Conservation (phyloP, 2,888 invertebrate genomes). For the Hofmannophila pseudospretella region DNA sequence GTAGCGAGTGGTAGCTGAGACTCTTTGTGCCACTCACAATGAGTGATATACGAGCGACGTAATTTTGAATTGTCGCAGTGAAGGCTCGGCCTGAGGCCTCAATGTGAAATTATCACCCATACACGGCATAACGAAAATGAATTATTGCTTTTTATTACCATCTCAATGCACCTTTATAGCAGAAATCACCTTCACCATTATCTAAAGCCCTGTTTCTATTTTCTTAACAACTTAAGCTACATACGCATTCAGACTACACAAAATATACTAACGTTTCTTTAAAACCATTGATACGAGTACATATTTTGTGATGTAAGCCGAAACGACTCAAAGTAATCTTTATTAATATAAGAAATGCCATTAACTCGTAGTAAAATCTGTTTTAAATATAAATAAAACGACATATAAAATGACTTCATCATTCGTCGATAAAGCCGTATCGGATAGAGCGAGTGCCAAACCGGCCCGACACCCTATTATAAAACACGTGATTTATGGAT, state of each 20-base stretch:
- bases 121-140: conserved; percentile 75
- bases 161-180: conserved; percentile 42
- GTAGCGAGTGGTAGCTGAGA: conserved; percentile 61
- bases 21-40: conserved; percentile 72
- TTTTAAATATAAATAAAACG: conserved; percentile 46
- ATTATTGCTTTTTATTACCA: conserved; percentile 67
- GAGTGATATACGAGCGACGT: conserved; percentile 75
- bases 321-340: conserved; percentile 29
- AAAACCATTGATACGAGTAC: not conserved
- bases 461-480: conserved; percentile 58
- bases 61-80: conserved; percentile 69
- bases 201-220: conserved; percentile 27
- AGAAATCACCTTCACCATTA: conserved; percentile 39
- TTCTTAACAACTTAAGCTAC: conserved; percentile 25
- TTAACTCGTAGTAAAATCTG: conserved; percentile 54
- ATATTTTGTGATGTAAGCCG: not conserved
- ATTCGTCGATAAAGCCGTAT: conserved; percentile 38
- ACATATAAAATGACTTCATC: conserved; percentile 59
- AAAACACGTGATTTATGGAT: conserved; percentile 69
- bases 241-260: conserved; percentile 31
- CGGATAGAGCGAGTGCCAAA: conserved; percentile 50
- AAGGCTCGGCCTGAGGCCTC: conserved; percentile 49
- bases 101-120: conserved; percentile 74
- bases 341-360: conserved; percentile 42
- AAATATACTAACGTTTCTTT: conserved; percentile 22